A percentile compares a stretch with the other conserved stretches of the same genome.
Evolutionary conservation across 2,113 vertebrate genomes (phyloP).

Genomic region (Pionites leucogaster): DNA sequence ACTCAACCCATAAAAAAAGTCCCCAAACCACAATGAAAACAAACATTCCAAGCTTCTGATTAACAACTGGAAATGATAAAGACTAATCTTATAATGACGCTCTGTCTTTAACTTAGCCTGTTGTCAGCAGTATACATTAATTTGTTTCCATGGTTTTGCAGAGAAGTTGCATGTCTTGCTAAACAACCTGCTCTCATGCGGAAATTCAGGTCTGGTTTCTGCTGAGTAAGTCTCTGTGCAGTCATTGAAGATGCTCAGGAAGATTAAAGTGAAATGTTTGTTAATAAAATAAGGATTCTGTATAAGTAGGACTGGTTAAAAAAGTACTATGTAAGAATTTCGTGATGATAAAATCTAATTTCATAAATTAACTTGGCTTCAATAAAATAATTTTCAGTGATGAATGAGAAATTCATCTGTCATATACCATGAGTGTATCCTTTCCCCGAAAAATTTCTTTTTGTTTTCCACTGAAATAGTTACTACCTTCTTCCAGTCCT

Average conservation of each 20-base stretch:
- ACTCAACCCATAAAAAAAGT: not conserved
- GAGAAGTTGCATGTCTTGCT: slow-evolving; percentile 36
- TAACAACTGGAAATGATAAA: not conserved
- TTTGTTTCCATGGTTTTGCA: not conserved
- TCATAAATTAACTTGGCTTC: not conserved
- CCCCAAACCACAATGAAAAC: not conserved
- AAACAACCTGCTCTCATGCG: slow-evolving; percentile 17
- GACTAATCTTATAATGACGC: not conserved
- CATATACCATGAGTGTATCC: not conserved
- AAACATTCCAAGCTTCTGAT: not conserved
- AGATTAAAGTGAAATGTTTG: not conserved
- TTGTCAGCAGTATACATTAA: not conserved
- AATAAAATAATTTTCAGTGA: not conserved
- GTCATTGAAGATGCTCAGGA: not conserved
- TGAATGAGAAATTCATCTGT: not conserved
- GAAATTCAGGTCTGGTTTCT: not conserved
- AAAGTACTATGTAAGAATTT: not conserved
- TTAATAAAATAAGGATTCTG: not conserved
- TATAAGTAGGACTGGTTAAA: not conserved
- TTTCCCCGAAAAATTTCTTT: not conserved
- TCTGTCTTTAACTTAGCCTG: not conserved
- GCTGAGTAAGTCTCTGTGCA: not conserved
- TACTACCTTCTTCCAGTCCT: accelerated
- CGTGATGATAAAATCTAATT: not conserved
- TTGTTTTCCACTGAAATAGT: not conserved